Base-by-base conservation (phyloP, 2,113 vertebrate species). In the Anarrhichthys ocellatus region DNA sequence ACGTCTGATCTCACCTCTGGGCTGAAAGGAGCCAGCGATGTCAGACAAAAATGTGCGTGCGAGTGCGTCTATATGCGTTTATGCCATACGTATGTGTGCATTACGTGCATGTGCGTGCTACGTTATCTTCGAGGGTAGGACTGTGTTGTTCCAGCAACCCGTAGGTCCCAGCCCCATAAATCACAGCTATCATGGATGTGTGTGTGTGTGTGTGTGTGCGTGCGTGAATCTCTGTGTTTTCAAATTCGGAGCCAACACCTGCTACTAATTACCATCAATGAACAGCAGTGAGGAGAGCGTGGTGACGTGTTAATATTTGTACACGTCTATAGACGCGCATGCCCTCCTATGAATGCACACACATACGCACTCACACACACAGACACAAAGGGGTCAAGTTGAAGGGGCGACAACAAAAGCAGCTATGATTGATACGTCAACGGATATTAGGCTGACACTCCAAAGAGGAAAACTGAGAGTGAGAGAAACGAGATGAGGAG, bases 231-330 rank as follows among this genome's bases (percentile, higher is more conserved):
- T 32, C 70, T 62, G 82, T 62, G 72, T 69, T 59, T 86, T 87
- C 70, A 62, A 86, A 85, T 87, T 79, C 52, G 73, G 68, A 81
- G 81, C 91, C 85, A 93, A 93, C 94, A 95, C 95, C 93, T 95
- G 94, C 88, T 93, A 91, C 89, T 94, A 92, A 95, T 96, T 94
- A 95, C 83, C 91, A 87, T 92, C 91, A 82, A 70, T 76, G 85
- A 82, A 73, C 62, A 69, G 65, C 68, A 73, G 80, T 46, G 74
- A 70, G 46, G 78, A 87, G 76, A 82, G 84, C 56, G 71, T 76
- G 88, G 91, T 76, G 92, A 94, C 75, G 88, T 93, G 94, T 92
- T 93, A 90, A 94, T 92, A 93, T 91, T 94, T 94, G 89, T 87
- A 87, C 83, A 85, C 81, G 20, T 84, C 66, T 11, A 34, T 79